Evolutionary conservation across 1,140 invertebrate genomes (phyloP), one percentile per base, ranked within the genome.

Genomic region (Drosophila teissieri): DNA sequence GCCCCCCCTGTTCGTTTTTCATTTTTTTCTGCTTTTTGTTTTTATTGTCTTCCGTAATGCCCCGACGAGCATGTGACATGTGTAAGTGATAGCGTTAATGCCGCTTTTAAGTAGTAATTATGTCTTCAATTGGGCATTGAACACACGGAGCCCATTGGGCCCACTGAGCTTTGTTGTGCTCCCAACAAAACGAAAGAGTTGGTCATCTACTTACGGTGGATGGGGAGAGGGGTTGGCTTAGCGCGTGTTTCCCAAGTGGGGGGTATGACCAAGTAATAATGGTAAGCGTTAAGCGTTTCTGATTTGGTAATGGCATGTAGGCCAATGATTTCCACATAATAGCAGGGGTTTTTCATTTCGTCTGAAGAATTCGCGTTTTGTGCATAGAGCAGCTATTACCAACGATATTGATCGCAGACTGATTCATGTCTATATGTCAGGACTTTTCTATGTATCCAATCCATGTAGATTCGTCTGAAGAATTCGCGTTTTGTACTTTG

Each of bases 41-140:
- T 70, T 82, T 70, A 89, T 88, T 88, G 84, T 88, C 81, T 77
- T 64, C 73, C 55, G 76, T 88, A 88, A 88, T 88, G 83, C 72
- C 53, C 53, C 76, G 84, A 88, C 75, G 61, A 89, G 56, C 83
- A 80, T 88, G 83, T 88, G 83, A 88, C 83, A 88, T 88, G 83
- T 88, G 83, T 88, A 88, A 88, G 83, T 88, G 83, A 88, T 88
- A 88, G 84, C 80, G 76, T 88, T 89, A 88, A 88, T 88, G 83
- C 83, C 60, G 84, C 79, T 73, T 81, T 88, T 88, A 88, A 88
- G 83, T 88, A 88, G 83, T 88, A 88, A 88, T 88, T 88, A 89
- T 86, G 78, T 65, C 84, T 77, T 83, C 83, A 88, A 88, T 88
- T 89, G 83, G 84, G 79, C 75, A 82, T 76, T 73, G 83, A 75